A percentile compares a stretch with the other conserved stretches of the same genome.
These are phyloP conservation scores for Danio tinwini DNA, from an alignment of 2,797 vertebrate species.

Conservation along the genomic window DNA sequence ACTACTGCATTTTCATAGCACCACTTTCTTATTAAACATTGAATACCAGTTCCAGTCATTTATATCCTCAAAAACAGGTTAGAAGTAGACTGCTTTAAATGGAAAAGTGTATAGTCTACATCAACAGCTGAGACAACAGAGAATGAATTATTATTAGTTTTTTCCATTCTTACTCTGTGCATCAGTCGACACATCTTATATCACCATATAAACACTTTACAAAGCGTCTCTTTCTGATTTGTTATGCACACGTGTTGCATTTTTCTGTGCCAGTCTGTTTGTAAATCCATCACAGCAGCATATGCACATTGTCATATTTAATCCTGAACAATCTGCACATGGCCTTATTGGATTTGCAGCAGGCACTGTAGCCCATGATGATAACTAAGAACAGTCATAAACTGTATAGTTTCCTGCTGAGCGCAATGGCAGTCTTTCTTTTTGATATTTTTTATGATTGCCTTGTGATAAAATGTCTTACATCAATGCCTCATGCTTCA, in stretches of 20 bases:
- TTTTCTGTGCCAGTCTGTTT: conserved; percentile 41
- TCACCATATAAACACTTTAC: conserved; percentile 21
- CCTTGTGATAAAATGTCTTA: neutral
- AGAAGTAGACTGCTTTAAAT: conserved; percentile 1
- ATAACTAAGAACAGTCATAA: neutral
- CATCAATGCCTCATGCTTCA: neutral
- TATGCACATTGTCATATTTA: neutral
- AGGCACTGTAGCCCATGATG: neutral
- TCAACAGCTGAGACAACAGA: neutral
- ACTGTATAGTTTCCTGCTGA: neutral
- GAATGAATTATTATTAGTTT: neutral
- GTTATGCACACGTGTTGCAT: conserved; percentile 12
- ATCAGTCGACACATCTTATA: neutral
- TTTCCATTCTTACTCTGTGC: neutral
- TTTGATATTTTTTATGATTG: neutral
- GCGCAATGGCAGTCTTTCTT: neutral
- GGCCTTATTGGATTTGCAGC: neutral
- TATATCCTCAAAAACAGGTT: neutral
- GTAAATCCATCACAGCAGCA: conserved; percentile 28
- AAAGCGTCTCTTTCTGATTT: neutral
- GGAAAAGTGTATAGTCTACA: neutral
- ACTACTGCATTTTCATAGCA: neutral
- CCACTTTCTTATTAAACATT: neutral
- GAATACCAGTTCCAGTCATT: neutral
- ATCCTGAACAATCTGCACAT: conserved; percentile 3